Base-by-base conservation (phyloP, 1,140 invertebrate genomes). In the Cheumatopsyche charites region DNA sequence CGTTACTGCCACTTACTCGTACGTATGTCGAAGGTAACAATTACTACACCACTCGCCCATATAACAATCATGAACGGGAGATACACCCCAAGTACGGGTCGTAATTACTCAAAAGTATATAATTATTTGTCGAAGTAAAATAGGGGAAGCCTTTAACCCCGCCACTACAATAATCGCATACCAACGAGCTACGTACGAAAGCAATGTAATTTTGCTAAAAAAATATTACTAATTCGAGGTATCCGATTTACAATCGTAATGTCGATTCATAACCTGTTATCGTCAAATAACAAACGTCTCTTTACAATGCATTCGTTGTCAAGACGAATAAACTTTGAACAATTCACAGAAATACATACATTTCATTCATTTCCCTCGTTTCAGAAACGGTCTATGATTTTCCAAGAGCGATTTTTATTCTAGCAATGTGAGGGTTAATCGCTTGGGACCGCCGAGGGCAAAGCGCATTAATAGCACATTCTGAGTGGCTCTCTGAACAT, bases 91-190 rank as follows among this genome's bases (percentile, higher is more conserved):
- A 36, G 17, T n/a, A 11, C 41, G 62, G 61, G 58, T 58, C 70
- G 66, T 72, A 75, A 75, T 75, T 75, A 72, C 63, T 70, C 69
- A 61, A 70, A 72, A 75, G 73, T 26, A 63, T 75, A 68, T 75
- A 75, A 75, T 75, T 75, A 75, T 75, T 75, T 72, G 70, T 71
- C 65, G 69, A 70, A 29, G 55, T 25, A 45, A 17, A 25, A 29
- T 61, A 23, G 55, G 19, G 55, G 23, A 23, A 58, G 62, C 41
- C 29, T 23, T 41, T 63, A 63, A 17, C 62, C 62, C 62, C 42
- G 62, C 15, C 15, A 52, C 15, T 17, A 52, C 47, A 52, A 17
- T 58, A 58, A 58, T 58, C 12, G 49, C 49, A 9, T 36, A 9
- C 3, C 29, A 36, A 36, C 29, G 3, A n/a, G n/a, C n/a, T n/a